A percentile compares a stretch with the other conserved stretches of the same genome.
phyloP scores from a whole-genome alignment of 1,140 invertebrate species.

The Sinonovacula constricta region DNA sequence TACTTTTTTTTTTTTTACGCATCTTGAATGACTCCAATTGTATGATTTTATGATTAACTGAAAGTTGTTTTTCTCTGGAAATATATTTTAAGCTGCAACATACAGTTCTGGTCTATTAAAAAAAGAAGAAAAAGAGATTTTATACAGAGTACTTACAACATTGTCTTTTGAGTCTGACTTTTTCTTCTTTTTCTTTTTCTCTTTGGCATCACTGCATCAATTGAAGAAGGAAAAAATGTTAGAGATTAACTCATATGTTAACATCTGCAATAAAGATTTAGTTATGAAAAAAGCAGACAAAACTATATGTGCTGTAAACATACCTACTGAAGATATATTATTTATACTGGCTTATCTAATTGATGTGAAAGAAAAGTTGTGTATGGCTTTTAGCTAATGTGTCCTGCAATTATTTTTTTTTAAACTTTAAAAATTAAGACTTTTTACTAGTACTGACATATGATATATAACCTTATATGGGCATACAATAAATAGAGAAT shows the following conservation, averaged over 20 bases:
- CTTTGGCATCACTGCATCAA: constrained; percentile 63
- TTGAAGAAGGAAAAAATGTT: not conserved
- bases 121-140: not conserved
- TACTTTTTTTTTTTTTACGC: not conserved
- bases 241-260: too few species aligned
- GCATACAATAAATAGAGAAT: too few species aligned
- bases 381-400: too few species aligned
- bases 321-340: too few species aligned
- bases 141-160: constrained; percentile 59
- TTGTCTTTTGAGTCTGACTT: constrained; percentile 46
- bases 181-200: constrained; percentile 70
- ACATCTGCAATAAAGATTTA: too few species aligned
- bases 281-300: too few species aligned
- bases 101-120: not conserved
- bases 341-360: not conserved
- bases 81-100: not conserved
- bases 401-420: too few species aligned
- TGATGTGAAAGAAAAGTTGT: not conserved
- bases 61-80: not conserved
- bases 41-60: not conserved
- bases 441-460: too few species aligned
- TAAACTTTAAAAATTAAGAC: too few species aligned
- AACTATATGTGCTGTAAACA: too few species aligned
- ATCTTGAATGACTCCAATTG: not conserved
- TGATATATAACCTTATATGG: too few species aligned